A percentile compares a stretch with the other conserved stretches of the same genome.
Evolutionary conservation across 2,113 vertebrate genomes (phyloP).

Genomic region (Cisticola juncidis): DNA sequence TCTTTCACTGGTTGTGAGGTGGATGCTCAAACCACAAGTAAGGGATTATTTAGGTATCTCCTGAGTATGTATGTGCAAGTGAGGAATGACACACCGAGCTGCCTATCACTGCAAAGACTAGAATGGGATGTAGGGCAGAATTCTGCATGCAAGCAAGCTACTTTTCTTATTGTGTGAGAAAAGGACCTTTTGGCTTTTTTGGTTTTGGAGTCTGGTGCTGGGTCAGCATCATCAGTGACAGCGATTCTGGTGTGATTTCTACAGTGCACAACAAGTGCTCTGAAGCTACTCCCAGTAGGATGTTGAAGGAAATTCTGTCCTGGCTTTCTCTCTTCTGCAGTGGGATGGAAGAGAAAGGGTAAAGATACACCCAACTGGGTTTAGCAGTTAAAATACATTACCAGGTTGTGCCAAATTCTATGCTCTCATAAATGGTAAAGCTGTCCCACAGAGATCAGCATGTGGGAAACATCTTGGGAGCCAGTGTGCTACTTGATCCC

Average conservation of each 20-base stretch:
- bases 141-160: background rate
- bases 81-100: background rate
- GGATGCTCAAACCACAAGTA: background rate
- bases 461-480: background rate
- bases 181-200: background rate
- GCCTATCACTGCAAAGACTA: background rate
- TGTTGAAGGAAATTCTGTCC: background rate
- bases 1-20: background rate
- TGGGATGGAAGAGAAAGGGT: background rate
- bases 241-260: background rate
- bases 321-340: background rate
- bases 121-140: background rate
- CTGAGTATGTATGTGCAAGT: rapidly evolving
- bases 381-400: background rate
- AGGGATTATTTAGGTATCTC: background rate
- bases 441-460: background rate
- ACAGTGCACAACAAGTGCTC: background rate
- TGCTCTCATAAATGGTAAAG: background rate
- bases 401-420: background rate
- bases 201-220: background rate
- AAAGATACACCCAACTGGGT: background rate
- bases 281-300: background rate
- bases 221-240: background rate
- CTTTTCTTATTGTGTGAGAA: background rate
- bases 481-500: background rate